phyloP scores from a whole-genome alignment of 2,797 vertebrate genomes.

The Parotocinclus haroldoi region DNA sequence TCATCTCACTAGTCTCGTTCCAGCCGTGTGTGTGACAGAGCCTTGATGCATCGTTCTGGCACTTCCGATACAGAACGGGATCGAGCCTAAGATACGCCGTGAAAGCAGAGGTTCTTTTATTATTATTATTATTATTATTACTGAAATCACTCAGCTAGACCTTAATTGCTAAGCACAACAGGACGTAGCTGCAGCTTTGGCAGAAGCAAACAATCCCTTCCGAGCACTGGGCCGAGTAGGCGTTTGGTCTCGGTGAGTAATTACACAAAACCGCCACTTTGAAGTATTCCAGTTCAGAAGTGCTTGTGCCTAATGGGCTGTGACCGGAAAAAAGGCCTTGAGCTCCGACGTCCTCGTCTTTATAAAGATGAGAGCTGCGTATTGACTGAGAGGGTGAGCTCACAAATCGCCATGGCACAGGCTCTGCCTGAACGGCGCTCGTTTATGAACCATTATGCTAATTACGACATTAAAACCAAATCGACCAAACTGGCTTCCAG shows the following conservation, averaged over 20 bases:
- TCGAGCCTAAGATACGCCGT: slow-evolving; percentile 81
- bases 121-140: no score
- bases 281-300: slow-evolving; percentile 38
- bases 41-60: slow-evolving; percentile 82
- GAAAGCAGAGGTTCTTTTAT: neutral
- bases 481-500: neutral
- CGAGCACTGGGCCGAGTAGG: slow-evolving; percentile 8
- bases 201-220: slow-evolving; percentile 26
- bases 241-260: slow-evolving; percentile 27
- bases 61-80: slow-evolving; percentile 82
- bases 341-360: slow-evolving; percentile 6
- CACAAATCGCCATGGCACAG: slow-evolving; percentile 9
- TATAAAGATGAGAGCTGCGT: slow-evolving; percentile 4
- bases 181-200: neutral
- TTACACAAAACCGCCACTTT: slow-evolving; percentile 30
- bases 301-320: slow-evolving; percentile 44
- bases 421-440: neutral
- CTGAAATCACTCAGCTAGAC: no score
- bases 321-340: slow-evolving; percentile 17
- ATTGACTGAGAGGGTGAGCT: slow-evolving; percentile 14
- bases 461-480: slow-evolving; percentile 2
- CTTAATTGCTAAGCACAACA: no score
- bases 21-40: slow-evolving; percentile 83
- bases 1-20: slow-evolving; percentile 84
- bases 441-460: neutral